Evolutionary conservation across 2,113 vertebrate genomes (phyloP).

Genomic region (Arvicanthis niloticus): DNA sequence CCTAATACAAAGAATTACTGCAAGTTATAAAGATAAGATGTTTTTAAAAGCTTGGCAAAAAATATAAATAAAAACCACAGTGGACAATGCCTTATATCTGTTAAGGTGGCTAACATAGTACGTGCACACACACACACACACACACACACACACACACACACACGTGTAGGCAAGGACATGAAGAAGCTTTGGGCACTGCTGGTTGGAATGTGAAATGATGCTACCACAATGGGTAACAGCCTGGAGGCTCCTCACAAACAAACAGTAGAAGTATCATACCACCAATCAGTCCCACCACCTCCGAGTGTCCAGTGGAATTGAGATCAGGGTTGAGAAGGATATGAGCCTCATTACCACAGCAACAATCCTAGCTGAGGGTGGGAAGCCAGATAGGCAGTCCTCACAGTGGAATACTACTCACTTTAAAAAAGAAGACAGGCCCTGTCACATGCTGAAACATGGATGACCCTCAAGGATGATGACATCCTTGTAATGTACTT

Average conservation of each 20-base stretch:
- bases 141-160: background rate
- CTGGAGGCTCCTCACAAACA: background rate
- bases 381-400: background rate
- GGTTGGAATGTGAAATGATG: background rate
- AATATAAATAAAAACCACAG: background rate
- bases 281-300: too few species aligned
- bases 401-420: background rate
- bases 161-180: background rate
- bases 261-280: background rate
- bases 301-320: background rate
- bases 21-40: background rate
- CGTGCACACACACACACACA: background rate
- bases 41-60: background rate
- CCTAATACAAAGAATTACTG: background rate
- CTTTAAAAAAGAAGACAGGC: background rate
- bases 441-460: too few species aligned
- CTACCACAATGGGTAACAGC: background rate
- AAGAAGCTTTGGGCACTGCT: background rate
- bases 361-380: background rate
- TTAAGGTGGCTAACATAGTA: too few species aligned
- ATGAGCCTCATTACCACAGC: too few species aligned
- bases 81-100: background rate
- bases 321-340: background rate
- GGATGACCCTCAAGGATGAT: background rate
- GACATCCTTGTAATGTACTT: too few species aligned